Evolutionary conservation across 2,797 vertebrate species (phyloP), one percentile per base, ranked within the genome.

Genomic region (Agapornis canus): DNA sequence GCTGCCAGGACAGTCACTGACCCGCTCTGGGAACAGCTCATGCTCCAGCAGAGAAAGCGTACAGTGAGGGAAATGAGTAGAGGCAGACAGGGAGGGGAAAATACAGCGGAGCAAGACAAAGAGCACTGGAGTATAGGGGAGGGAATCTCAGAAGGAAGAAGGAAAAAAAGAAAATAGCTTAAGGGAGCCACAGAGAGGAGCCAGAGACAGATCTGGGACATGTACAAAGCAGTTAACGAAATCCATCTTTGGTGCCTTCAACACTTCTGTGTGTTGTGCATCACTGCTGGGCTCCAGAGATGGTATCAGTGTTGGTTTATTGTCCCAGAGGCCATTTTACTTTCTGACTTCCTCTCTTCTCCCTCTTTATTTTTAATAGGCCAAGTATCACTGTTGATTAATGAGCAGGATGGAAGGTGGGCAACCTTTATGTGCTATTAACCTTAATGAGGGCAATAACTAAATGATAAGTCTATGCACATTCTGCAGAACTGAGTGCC

Each of bases 261-360:
- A 22, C 40, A 10, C 27, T 82, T 76, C 9, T 29, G 5, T 47
- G 59, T 79, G 39, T 10, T 94, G 52, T 59, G 19, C 49, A 69
- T 69, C 49, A 43, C 43, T 68, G 19, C 23, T 65, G 42, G 32
- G 57, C 39, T 43, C 59, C 1, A 3, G 17, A 26, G 35, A 43
- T 25, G 5, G 15, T 54, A 29, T 25, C 4, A 2, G 14, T 52
- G 29, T 31, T 56, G 20, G 47, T 69, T 76, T 51, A 84, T 54
- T 76, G 47, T 82, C 77, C 31, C 59, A 86, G 40, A 82, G 49
- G 31, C 31, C 9, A 6, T 65, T 93, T 79, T 47, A 20, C 19
- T 69, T 92, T 76, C 23, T 82, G 43, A 39, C 31, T 82, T 87
- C 21, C 37, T 87, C 40, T 80, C 61, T 82, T 89, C 52, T 91